phyloP scores from a whole-genome alignment of 2,113 vertebrate genomes.

The Vimba vimba region DNA sequence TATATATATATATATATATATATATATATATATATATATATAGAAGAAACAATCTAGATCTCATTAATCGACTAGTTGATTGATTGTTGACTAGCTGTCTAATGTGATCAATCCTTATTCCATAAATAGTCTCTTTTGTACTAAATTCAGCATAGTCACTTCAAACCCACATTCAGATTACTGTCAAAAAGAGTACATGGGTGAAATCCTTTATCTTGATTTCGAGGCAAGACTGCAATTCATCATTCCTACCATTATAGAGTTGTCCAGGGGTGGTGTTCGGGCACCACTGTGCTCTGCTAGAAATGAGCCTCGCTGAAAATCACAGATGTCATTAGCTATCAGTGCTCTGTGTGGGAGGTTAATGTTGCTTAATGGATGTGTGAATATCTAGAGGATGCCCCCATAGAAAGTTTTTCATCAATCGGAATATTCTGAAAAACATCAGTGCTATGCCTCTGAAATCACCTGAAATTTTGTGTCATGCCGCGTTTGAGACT shows the following conservation, averaged over 20 bases:
- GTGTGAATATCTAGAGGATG: slow-evolving; percentile 40
- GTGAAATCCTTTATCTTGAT: slow-evolving; percentile 41
- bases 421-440: slow-evolving; percentile 28
- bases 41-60: not conserved
- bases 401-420: slow-evolving; percentile 21
- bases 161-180: slow-evolving; percentile 16
- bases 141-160: not conserved
- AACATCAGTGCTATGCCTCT: slow-evolving; percentile 6
- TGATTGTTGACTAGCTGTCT: not conserved
- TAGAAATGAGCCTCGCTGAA: slow-evolving; percentile 40
- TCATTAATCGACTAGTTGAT: not conserved
- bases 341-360: slow-evolving; percentile 55
- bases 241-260: slow-evolving; percentile 55
- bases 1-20: too few relatives aligned
- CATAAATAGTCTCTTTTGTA: not conserved
- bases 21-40: too few relatives aligned
- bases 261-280: slow-evolving; percentile 54
- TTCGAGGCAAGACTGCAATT: slow-evolving; percentile 30
- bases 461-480: slow-evolving; percentile 51
- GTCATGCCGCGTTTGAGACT: not conserved
- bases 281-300: slow-evolving; percentile 52
- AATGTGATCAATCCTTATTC: not conserved
- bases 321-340: slow-evolving; percentile 60
- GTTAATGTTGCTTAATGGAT: slow-evolving; percentile 54
- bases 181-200: slow-evolving; percentile 33